A percentile compares a stretch with the other conserved stretches of the same genome.
Conservation (phyloP, 2,888 invertebrate genomes). For the Lepeophtheirus nordmannii region DNA sequence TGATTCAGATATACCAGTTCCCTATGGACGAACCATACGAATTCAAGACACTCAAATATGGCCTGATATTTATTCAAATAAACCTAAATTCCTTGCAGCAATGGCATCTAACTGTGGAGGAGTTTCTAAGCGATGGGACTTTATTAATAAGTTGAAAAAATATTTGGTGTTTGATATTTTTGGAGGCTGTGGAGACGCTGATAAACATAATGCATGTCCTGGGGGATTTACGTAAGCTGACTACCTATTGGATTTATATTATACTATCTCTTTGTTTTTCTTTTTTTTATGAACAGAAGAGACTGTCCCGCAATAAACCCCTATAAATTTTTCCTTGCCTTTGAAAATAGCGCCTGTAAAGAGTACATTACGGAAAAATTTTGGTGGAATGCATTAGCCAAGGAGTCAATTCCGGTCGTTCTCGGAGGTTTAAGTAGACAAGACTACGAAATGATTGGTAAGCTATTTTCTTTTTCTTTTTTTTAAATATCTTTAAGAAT, state of each 20-base stretch:
- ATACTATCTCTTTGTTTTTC: constrained; percentile 40
- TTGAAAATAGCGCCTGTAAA: constrained; percentile 52
- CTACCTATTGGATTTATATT: background rate
- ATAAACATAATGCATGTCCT: constrained; percentile 28
- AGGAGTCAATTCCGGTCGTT: constrained; percentile 48
- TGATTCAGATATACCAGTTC: constrained; percentile 35
- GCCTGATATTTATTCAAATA: constrained; percentile 17
- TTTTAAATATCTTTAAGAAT: background rate
- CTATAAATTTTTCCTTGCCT: constrained; percentile 52
- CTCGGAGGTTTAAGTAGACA: constrained; percentile 42
- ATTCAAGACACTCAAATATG: background rate
- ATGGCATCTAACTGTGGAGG: constrained; percentile 32
- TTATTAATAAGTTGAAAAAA: constrained; percentile 31
- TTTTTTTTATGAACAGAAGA: constrained; percentile 28
- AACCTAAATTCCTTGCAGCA: constrained; percentile 29
- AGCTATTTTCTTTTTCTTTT: constrained; percentile 46
- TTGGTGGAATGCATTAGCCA: constrained; percentile 48
- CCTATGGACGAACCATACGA: constrained; percentile 33
- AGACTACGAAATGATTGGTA: constrained; percentile 41
- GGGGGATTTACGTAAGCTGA: background rate
- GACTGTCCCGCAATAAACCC: constrained; percentile 44
- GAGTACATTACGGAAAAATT: constrained; percentile 56
- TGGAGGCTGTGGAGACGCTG: constrained; percentile 33
- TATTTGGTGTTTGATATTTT: constrained; percentile 32
- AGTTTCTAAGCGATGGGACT: constrained; percentile 31